Evolutionary conservation across 2,888 invertebrate species (phyloP), one percentile per base, ranked within the genome.

Genomic region (Venustoraphidia nigricollis): DNA sequence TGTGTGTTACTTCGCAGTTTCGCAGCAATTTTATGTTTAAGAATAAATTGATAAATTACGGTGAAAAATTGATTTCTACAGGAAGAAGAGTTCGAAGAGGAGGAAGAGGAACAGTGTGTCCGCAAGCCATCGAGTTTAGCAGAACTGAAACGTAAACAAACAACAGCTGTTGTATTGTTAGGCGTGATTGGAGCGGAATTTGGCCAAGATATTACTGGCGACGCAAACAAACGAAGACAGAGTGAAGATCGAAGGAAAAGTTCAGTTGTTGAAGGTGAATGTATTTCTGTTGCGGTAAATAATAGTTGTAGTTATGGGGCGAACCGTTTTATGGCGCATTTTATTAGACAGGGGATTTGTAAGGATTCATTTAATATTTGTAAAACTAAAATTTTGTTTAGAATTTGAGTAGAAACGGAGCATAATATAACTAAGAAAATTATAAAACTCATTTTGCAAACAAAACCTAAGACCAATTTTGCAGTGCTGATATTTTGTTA

Each of bases 181-280:
- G 97, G 96, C 0, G 97, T 98, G 0, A 92, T 98, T 47, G 98
- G 98, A 0, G 93, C 97, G 0, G 96, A 98, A 68, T 98, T 97
- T 62, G 97, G 97, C 0, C 93, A 94, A 62, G 97, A 97, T 62
- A 88, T 96, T 45, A 79, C 83, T 1, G 71, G 74, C 48, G 73
- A 73, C 6, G 68, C 71, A 35, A 77, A 73, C 57, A 80, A 78
- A 56, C 68, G 75, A 44, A 67, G 77, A 10, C 74, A 76, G 46
- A 74, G 71, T 13, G 62, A 63, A 39, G 65, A 66, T 37, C 77
- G 81, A 54, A 73, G 83, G 51, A 87, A 83, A 66, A 88, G 82
- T 54, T 87, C 85, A 0, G 84, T 91, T 0, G 89, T 90, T 1
- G 94, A 95, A 73, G 91, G 78, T 67, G 39, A 10, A 43, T 9